phyloP scores from a whole-genome alignment of 2,888 invertebrate genomes.

The Calephelis perditalis region DNA sequence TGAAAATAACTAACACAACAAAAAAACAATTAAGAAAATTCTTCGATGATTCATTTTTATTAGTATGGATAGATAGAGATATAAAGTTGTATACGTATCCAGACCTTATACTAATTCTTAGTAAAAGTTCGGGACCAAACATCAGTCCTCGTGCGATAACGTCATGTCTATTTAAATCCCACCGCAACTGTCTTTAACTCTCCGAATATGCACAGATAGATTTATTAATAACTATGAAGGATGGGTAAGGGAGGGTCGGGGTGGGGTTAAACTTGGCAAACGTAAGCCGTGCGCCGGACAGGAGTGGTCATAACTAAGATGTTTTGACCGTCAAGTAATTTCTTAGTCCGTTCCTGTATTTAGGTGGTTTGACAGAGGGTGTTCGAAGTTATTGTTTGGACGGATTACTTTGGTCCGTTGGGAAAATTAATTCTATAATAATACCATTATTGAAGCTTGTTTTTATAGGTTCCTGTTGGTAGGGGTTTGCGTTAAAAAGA shows the following conservation, averaged over 20 bases:
- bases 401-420: slow-evolving; percentile 41
- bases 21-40: too few relatives aligned
- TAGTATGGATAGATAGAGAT: too few relatives aligned
- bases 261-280: slow-evolving; percentile 65
- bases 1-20: too few relatives aligned
- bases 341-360: slow-evolving; percentile 57
- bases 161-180: slow-evolving; percentile 44
- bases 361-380: slow-evolving; percentile 49
- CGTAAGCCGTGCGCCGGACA: slow-evolving; percentile 73
- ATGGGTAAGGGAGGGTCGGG: slow-evolving; percentile 35
- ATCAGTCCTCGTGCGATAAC: slow-evolving; percentile 10
- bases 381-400: slow-evolving; percentile 48
- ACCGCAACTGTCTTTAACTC: slow-evolving; percentile 59
- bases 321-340: slow-evolving; percentile 76
- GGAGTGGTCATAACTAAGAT: slow-evolving; percentile 77
- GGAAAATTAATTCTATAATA: slow-evolving; percentile 48
- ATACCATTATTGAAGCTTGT: slow-evolving; percentile 37
- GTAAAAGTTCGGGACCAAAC: slow-evolving; percentile 9
- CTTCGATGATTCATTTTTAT: too few relatives aligned
- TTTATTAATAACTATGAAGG: slow-evolving; percentile 67
- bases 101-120: slow-evolving; percentile 1
- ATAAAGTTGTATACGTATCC: not conserved
- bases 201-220: slow-evolving; percentile 70
- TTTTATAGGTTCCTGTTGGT: slow-evolving; percentile 28
- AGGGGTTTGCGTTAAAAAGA: slow-evolving; percentile 43